Evolutionary conservation across 2,113 vertebrate genomes (phyloP).

Genomic region (Brachyhypopomus gauderio): DNA sequence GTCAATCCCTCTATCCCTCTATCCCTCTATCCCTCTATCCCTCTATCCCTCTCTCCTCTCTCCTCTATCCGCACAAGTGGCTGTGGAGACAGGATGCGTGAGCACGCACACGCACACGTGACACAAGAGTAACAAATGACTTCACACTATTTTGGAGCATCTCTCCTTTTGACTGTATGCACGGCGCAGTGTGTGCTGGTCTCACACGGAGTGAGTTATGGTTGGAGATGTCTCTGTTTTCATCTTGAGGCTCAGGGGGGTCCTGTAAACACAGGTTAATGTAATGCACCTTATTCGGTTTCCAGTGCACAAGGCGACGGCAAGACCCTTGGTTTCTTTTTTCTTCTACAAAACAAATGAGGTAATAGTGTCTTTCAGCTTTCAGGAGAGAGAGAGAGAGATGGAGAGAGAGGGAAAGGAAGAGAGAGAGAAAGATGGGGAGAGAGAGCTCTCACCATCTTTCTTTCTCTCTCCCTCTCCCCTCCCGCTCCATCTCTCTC

Average conservation of each 20-base stretch:
- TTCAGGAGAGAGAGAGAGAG: constrained; percentile 71
- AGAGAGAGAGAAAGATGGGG: constrained; percentile 73
- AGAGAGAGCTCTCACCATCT: too few species aligned
- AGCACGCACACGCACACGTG: constrained; percentile 5
- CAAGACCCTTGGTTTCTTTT: constrained; percentile 32
- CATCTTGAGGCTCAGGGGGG: constrained; percentile 64
- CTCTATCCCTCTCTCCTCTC: too few species aligned
- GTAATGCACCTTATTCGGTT: constrained; percentile 50
- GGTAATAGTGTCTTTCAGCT: constrained; percentile 77
- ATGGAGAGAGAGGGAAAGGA: constrained; percentile 74
- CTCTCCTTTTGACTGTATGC: constrained; percentile 30
- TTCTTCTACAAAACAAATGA: constrained; percentile 63
- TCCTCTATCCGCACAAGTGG: constrained; percentile 52
- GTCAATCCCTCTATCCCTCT: constrained; percentile 59
- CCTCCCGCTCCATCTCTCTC: too few species aligned
- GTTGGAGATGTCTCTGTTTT: constrained; percentile 65
- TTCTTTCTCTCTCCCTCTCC: too few species aligned
- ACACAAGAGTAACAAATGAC: constrained; percentile 45
- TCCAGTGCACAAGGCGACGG: constrained; percentile 14
- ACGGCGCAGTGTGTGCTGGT: constrained; percentile 48
- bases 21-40: too few species aligned
- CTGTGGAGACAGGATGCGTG: background rate
- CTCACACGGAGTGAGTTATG: constrained; percentile 70
- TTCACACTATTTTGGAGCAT: constrained; percentile 56
- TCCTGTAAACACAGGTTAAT: constrained; percentile 64